Evolutionary conservation across 1,140 invertebrate genomes (phyloP).

Genomic region (Drosophila albomicans): DNA sequence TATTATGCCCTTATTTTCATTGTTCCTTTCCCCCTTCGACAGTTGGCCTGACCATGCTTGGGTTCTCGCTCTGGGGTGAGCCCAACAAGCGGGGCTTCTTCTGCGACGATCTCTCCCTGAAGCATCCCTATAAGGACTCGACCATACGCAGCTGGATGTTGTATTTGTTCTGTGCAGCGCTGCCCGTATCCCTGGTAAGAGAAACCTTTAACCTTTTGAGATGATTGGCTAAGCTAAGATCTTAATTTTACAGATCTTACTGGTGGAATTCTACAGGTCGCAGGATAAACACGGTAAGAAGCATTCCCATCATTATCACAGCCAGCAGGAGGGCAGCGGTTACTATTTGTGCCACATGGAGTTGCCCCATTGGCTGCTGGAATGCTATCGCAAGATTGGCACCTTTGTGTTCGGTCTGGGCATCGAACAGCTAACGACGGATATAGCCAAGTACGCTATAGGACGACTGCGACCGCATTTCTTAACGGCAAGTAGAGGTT

Average conservation of each 20-base stretch:
- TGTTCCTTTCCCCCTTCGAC: slow-evolving; percentile 78
- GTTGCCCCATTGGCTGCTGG: slow-evolving; percentile 89
- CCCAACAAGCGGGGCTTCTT: slow-evolving; percentile 96
- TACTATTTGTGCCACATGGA: slow-evolving; percentile 86
- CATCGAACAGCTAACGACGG: slow-evolving; percentile 92
- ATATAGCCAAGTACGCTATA: slow-evolving; percentile 96
- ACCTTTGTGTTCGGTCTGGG: slow-evolving; percentile 94
- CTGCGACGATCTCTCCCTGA: slow-evolving; percentile 96
- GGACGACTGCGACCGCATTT: slow-evolving; percentile 97
- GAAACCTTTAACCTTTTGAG: background rate
- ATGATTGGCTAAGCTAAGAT: background rate
- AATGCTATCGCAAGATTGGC: slow-evolving; percentile 90
- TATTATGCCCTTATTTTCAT: background rate
- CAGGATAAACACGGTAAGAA: slow-evolving; percentile 49
- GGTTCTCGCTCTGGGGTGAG: slow-evolving; percentile 89
- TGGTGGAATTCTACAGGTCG: slow-evolving; percentile 73
- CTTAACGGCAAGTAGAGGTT: slow-evolving; percentile 86
- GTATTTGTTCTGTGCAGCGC: slow-evolving; percentile 90
- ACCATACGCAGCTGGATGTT: slow-evolving; percentile 92
- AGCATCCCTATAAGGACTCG: slow-evolving; percentile 92
- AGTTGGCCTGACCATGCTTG: slow-evolving; percentile 90
- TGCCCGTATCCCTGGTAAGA: slow-evolving; percentile 91
- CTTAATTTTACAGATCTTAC: slow-evolving; percentile 50
- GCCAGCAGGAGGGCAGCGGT: slow-evolving; percentile 37
- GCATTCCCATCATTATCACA: slow-evolving; percentile 45